Conservation (phyloP, 53 echinoderm and acorn worm species). For the Astropecten irregularis region DNA sequence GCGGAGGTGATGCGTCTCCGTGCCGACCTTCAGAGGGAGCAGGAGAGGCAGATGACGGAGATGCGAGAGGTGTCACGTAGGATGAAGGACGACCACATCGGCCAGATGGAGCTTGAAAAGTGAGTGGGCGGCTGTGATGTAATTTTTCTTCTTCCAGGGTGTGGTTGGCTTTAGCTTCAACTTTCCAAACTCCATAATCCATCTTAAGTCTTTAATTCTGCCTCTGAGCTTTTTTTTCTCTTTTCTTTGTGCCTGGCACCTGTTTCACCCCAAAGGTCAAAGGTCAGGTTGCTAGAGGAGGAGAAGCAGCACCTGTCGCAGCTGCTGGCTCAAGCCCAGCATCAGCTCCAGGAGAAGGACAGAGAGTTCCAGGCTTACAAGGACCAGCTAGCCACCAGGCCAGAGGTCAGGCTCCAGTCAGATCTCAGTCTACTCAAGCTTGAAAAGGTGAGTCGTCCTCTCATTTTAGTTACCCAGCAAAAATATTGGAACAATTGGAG, state of each 20-base stretch:
- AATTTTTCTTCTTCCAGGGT: no score
- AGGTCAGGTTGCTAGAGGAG: slow-evolving; percentile 78
- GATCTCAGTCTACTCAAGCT: slow-evolving; percentile 90
- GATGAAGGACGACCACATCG: slow-evolving; percentile 91
- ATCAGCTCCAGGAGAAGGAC: slow-evolving; percentile 77
- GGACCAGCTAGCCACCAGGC: slow-evolving; percentile 77
- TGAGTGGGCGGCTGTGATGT: no score
- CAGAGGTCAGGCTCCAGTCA: slow-evolving; percentile 90
- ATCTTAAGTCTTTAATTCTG: no score
- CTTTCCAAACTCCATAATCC: no score
- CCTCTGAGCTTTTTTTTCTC: no score
- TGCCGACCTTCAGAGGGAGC: slow-evolving; percentile 82
- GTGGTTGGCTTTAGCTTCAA: no score
- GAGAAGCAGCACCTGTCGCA: slow-evolving; percentile 79
- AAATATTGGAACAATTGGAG: no score
- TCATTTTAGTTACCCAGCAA: no score
- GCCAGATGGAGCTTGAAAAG: slow-evolving; percentile 96
- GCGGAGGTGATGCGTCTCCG: slow-evolving; percentile 81
- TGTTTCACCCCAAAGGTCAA: slow-evolving; percentile 55
- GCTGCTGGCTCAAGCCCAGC: slow-evolving; percentile 67
- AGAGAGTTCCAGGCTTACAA: slow-evolving; percentile 76
- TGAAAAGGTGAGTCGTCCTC: slow-evolving; percentile 78
- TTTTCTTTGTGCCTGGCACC: neutral
- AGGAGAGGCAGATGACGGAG: slow-evolving; percentile 79
- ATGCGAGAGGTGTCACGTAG: slow-evolving; percentile 86